Conservation (phyloP, 1,140 invertebrate species). For the Drosophila parvula region DNA sequence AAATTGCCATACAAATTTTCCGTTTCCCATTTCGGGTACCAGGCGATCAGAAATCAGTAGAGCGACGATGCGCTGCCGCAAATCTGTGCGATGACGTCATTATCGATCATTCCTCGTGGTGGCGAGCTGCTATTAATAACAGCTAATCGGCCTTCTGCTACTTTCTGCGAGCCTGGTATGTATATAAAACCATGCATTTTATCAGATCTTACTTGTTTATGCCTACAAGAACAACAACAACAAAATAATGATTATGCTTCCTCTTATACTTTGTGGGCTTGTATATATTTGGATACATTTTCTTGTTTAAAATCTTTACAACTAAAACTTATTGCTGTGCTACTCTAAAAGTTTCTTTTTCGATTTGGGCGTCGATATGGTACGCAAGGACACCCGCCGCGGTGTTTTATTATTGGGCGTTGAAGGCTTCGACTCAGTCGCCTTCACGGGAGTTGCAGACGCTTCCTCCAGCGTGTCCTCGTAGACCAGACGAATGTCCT, state of each 20-base stretch:
- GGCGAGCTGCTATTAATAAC: no score
- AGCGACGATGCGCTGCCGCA: no score
- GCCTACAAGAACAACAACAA: no score
- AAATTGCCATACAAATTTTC: no score
- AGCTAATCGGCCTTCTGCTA: no score
- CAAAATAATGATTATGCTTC: not conserved
- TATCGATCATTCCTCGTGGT: no score
- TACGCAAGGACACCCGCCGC: conserved; percentile 89
- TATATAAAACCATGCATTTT: no score
- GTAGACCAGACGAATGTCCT: conserved; percentile 89
- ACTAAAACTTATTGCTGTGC: conserved; percentile 40
- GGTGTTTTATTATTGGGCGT: conserved; percentile 85
- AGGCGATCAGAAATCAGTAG: no score
- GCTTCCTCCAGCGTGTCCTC: conserved; percentile 85
- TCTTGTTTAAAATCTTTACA: conserved; percentile 23
- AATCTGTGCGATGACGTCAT: no score
- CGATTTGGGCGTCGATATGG: conserved; percentile 90
- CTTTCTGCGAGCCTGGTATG: no score
- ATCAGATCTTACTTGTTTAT: no score
- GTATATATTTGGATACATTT: conserved; percentile 11
- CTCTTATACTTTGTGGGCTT: conserved; percentile 20
- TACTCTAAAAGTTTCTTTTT: conserved; percentile 85
- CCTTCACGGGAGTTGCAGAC: conserved; percentile 34
- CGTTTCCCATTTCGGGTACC: no score
- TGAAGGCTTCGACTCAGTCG: conserved; percentile 47